Percentiles rank a stretch among this genome's conserved stretches.
These are phyloP conservation scores for Pteropus rufus DNA, from an alignment of 2,797 vertebrate genomes.

Conservation along the genomic window DNA sequence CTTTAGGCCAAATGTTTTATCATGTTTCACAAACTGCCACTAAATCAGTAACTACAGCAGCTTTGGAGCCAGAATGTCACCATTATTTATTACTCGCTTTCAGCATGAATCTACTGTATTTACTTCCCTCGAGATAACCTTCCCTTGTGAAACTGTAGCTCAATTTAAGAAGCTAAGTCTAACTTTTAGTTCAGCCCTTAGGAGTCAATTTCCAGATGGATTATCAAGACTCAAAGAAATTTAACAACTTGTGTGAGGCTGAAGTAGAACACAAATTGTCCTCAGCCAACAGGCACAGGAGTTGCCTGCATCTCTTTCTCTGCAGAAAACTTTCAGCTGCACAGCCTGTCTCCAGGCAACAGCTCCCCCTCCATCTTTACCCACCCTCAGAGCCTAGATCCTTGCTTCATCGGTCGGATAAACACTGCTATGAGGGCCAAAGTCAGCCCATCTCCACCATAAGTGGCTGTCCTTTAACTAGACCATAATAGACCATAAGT, in stretches of 20 bases:
- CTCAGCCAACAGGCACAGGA: not conserved
- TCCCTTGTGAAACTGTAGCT: not conserved
- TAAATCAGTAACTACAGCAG: not conserved
- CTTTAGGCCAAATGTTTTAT: not conserved
- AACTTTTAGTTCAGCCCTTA: not conserved
- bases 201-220: not conserved
- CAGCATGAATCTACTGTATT: not conserved
- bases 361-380: rapidly evolving
- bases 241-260: not conserved
- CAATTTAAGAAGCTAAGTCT: not conserved
- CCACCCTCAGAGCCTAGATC: not conserved
- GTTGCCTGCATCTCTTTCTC: not conserved
- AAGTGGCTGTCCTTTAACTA: too few relatives aligned
- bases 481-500: not conserved
- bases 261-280: not conserved
- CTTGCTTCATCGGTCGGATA: not conserved
- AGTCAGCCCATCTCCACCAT: not conserved
- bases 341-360: not conserved
- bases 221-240: not conserved
- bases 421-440: not conserved
- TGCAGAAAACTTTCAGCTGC: not conserved
- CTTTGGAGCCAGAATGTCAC: not conserved
- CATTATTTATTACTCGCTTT: not conserved
- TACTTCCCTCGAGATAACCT: not conserved
- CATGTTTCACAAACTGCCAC: not conserved